Percentiles rank a stretch among this genome's conserved stretches.
Conservation (phyloP, 2,888 invertebrate genomes). For the Drosophila leonis region DNA sequence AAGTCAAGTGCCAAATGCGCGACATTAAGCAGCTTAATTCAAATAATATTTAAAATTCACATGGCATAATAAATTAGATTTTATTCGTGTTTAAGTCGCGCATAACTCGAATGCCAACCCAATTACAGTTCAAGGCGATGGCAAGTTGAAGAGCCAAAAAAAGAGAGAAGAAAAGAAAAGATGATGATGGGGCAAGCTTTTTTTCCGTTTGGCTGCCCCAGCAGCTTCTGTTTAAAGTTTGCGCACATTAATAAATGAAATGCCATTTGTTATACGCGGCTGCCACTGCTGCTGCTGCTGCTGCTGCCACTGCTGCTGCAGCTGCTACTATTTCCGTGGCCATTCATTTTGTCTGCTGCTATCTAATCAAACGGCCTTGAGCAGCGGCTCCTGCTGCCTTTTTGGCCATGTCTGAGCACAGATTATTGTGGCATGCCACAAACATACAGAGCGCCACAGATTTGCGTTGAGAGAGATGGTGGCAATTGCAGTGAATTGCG, state of each 20-base stretch:
- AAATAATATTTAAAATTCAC: background rate
- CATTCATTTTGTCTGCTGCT: conserved; percentile 22
- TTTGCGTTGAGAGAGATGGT: conserved; percentile 3
- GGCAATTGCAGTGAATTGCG: background rate
- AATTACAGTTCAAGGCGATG: conserved; percentile 29
- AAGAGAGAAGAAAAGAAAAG: background rate
- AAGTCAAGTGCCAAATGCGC: background rate
- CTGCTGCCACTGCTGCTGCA: conserved; percentile 15
- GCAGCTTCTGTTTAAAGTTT: conserved; percentile 18
- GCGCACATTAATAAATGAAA: conserved; percentile 38
- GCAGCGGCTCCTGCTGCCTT: conserved; percentile 14
- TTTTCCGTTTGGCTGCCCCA: conserved; percentile 4
- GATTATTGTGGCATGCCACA: conserved; percentile 38
- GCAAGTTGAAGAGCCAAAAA: conserved; percentile 8
- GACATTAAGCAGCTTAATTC: background rate
- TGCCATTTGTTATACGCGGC: conserved; percentile 39
- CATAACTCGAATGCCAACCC: conserved; percentile 16
- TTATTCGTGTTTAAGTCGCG: background rate
- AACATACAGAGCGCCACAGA: conserved; percentile 21
- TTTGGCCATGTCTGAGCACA: background rate
- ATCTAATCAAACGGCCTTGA: conserved; percentile 72
- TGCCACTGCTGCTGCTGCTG: conserved; percentile 13
- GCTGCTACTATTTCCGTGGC: conserved; percentile 14
- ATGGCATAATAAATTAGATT: conserved; percentile 1
- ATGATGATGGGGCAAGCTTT: conserved; percentile 13